phyloP scores from a whole-genome alignment of 1,140 invertebrate species.

The Panagrolaimus sp. region DNA sequence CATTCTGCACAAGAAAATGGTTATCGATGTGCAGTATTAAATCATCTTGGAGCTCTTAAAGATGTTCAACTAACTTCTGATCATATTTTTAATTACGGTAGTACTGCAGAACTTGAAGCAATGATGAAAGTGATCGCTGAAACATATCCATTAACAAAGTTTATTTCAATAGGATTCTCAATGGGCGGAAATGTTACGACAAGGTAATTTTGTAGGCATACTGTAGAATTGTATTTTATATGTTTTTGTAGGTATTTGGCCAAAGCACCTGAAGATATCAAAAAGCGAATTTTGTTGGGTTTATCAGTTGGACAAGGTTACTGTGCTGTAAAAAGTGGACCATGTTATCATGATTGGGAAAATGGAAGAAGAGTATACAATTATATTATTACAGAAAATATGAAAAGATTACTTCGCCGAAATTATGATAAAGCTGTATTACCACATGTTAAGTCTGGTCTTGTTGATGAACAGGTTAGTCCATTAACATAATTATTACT shows the following conservation, averaged over 20 bases:
- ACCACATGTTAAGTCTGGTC: slow-evolving; percentile 68
- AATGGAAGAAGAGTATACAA: slow-evolving; percentile 79
- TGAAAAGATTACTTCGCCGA: slow-evolving; percentile 74
- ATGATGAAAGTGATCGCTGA: slow-evolving; percentile 73
- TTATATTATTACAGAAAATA: slow-evolving; percentile 85
- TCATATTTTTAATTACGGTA: slow-evolving; percentile 84
- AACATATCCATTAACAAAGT: slow-evolving; percentile 70
- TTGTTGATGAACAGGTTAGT: slow-evolving; percentile 66
- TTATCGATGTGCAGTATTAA: slow-evolving; percentile 83
- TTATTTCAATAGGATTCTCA: slow-evolving; percentile 80
- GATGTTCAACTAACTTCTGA: slow-evolving; percentile 77
- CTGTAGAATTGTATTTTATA: too few species aligned
- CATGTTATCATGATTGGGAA: slow-evolving; percentile 75
- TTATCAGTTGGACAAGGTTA: slow-evolving; percentile 87
- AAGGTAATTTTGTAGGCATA: not conserved
- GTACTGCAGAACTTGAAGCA: slow-evolving; percentile 70
- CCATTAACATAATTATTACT: slow-evolving; percentile 62
- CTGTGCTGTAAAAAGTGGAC: slow-evolving; percentile 73
- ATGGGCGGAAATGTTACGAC: slow-evolving; percentile 66
- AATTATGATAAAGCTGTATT: slow-evolving; percentile 73
- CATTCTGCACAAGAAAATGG: slow-evolving; percentile 80
- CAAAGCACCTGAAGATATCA: slow-evolving; percentile 11
- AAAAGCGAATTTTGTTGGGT: slow-evolving; percentile 69
- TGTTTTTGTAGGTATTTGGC: slow-evolving; percentile 24
- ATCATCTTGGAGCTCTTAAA: slow-evolving; percentile 81